Evolutionary conservation across 2,797 vertebrate genomes (phyloP).

Genomic region (Allobates femoralis): DNA sequence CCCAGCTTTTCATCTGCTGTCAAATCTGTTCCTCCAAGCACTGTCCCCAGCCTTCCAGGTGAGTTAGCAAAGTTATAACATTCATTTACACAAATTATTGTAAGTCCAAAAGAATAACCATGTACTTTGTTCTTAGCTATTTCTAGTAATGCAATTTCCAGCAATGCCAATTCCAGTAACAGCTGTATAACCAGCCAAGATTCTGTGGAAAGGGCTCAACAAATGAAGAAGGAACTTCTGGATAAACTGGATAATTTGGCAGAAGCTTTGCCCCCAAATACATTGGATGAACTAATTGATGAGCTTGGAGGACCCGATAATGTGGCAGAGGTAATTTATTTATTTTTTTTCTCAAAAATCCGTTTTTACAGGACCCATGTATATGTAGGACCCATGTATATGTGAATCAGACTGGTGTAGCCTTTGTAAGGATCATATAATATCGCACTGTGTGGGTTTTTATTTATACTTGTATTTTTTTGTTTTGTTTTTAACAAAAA

Average conservation of each 20-base stretch:
- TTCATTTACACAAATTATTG: neutral
- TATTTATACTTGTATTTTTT: neutral
- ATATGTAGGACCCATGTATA: neutral
- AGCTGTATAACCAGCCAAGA: constrained; percentile 94
- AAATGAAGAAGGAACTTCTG: constrained; percentile 92
- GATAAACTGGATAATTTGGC: constrained; percentile 91
- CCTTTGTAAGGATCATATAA: neutral
- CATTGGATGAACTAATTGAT: constrained; percentile 95
- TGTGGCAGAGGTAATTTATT: constrained; percentile 89
- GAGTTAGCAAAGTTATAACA: constrained; percentile 6
- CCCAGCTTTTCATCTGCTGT: constrained; percentile 87
- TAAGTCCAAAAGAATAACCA: neutral
- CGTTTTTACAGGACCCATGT: neutral
- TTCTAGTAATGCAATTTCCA: constrained; percentile 71
- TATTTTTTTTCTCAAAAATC: neutral
- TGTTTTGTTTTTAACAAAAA: neutral
- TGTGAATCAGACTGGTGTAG: no score
- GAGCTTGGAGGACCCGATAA: constrained; percentile 97
- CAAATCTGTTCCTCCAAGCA: constrained; percentile 76
- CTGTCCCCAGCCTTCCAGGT: constrained; percentile 72
- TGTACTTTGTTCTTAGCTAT: constrained; percentile 64
- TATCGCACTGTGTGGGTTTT: no score
- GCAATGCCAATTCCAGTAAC: constrained; percentile 67
- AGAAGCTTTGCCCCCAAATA: constrained; percentile 93
- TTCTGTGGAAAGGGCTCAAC: constrained; percentile 93